Evolutionary conservation across 2,888 invertebrate genomes (phyloP).

Genomic region (Crioceris asparagi): DNA sequence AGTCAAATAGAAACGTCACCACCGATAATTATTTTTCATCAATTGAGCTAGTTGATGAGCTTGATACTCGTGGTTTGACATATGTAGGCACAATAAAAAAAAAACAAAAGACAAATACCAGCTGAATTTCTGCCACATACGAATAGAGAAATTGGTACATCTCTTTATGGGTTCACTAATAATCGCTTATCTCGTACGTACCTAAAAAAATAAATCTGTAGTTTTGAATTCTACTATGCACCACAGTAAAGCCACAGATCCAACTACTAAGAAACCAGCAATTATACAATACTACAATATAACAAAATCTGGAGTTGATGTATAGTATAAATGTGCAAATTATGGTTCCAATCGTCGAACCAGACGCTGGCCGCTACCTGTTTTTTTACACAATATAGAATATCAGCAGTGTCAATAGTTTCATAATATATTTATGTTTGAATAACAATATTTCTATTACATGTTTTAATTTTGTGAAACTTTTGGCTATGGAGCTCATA

Average conservation of each 20-base stretch:
- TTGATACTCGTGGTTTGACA: too few species aligned
- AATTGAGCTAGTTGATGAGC: too few species aligned
- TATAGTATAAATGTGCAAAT: conserved; percentile 1
- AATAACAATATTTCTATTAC: too few species aligned
- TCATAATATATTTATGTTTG: too few species aligned
- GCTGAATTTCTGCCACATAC: neutral
- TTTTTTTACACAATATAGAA: too few species aligned
- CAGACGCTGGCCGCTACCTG: neutral
- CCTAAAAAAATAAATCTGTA: neutral
- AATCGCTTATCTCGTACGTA: neutral
- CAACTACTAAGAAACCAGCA: neutral
- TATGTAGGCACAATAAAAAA: neutral
- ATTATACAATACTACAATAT: conserved; percentile 3
- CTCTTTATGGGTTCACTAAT: conserved; percentile 2
- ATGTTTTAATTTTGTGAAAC: too few species aligned
- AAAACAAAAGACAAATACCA: neutral
- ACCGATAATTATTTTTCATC: too few species aligned
- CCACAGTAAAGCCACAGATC: neutral
- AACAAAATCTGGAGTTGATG: conserved; percentile 1
- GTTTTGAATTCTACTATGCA: conserved; percentile 2
- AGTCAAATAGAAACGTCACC: conserved; percentile 7
- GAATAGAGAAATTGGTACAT: neutral
- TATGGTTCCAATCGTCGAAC: conserved; percentile 2
- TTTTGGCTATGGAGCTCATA: too few species aligned
- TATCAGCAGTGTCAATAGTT: too few species aligned